Evolutionary conservation across 1,140 invertebrate species (phyloP).

Genomic region (Drosophila sp.): DNA sequence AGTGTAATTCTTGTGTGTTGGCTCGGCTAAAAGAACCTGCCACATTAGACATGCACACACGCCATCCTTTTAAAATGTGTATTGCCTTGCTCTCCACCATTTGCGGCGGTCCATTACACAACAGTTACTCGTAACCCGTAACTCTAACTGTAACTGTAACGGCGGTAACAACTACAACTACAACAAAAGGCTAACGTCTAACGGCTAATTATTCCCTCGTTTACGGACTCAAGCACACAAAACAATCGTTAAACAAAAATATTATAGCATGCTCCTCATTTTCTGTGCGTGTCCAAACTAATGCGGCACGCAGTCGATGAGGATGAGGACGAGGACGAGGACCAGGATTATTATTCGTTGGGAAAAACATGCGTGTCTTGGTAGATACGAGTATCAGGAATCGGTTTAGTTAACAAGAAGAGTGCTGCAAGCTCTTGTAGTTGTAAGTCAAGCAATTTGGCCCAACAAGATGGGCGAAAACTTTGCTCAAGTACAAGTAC

Average conservation of each 20-base stretch:
- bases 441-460: constrained; percentile 52
- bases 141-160: constrained; percentile 14
- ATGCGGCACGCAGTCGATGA: constrained; percentile 42
- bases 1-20: constrained; percentile 39
- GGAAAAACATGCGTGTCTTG: constrained; percentile 38
- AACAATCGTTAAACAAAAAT: constrained; percentile 81
- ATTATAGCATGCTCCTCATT: constrained; percentile 58
- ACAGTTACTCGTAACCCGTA: constrained; percentile 10
- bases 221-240: constrained; percentile 67
- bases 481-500: constrained; percentile 41
- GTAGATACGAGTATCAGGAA: constrained; percentile 21
- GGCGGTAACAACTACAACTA: constrained; percentile 37
- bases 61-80: constrained; percentile 73
- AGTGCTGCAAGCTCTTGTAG: constrained; percentile 10
- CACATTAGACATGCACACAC: constrained; percentile 76
- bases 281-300: constrained; percentile 76
- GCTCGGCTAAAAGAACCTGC: constrained; percentile 38
- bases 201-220: constrained; percentile 78
- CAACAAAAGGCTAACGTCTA: constrained; percentile 66
- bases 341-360: constrained; percentile 5
- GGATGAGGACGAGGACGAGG: background rate
- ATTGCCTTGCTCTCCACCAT: constrained; percentile 32
- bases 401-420: constrained; percentile 62
- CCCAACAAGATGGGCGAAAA: constrained; percentile 34
- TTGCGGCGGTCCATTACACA: constrained; percentile 58